phyloP scores from a whole-genome alignment of 1,140 invertebrate species.

The Spodoptera frugiperda region DNA sequence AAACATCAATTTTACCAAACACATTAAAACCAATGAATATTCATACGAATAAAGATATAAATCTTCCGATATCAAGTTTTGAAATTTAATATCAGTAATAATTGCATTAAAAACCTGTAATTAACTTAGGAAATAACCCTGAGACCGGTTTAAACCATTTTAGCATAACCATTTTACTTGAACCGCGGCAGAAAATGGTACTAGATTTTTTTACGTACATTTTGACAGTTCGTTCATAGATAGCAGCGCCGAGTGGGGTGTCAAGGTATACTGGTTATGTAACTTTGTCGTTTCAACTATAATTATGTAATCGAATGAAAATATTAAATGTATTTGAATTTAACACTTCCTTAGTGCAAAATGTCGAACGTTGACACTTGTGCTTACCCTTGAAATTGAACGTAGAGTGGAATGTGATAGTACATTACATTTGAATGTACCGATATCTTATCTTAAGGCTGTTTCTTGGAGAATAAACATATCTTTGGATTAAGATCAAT shows the following conservation, averaged over 20 bases:
- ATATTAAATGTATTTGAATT: conserved; percentile 1
- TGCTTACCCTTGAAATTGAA: conserved; percentile 4
- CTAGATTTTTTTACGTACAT: not conserved
- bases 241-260: not conserved
- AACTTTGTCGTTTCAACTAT: not conserved
- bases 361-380: conserved; percentile 19
- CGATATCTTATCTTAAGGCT: too few species aligned
- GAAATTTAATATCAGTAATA: conserved; percentile 44
- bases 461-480: too few species aligned
- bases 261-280: not conserved
- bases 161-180: not conserved
- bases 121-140: conserved; percentile 49
- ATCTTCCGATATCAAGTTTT: conserved; percentile 35
- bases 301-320: conserved; percentile 16
- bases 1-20: not conserved
- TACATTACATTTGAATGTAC: not conserved
- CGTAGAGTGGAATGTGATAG: not conserved
- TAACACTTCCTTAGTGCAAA: conserved; percentile 27
- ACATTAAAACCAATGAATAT: conserved; percentile 42
- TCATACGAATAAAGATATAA: conserved; percentile 30
- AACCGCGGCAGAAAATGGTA: not conserved
- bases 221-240: not conserved
- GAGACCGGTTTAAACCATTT: conserved; percentile 30
- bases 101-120: conserved; percentile 49
- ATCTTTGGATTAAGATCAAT: too few species aligned